A percentile compares a stretch with the other conserved stretches of the same genome.
Conservation (phyloP, 2,797 vertebrate genomes). For the Rallus crepitans region DNA sequence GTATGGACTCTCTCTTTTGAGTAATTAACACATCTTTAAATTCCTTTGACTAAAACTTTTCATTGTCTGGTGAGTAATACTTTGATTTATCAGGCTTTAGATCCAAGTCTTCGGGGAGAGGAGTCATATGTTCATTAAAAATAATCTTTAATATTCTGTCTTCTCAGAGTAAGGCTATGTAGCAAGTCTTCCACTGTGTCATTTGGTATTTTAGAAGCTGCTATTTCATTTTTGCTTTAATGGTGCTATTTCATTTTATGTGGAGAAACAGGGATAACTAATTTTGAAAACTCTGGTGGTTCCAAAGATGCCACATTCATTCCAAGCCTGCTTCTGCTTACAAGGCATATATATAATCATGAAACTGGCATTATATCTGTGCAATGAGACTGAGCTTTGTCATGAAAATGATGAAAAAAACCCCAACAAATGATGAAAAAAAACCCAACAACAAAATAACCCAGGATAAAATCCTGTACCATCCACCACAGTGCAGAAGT, state of each 20-base stretch:
- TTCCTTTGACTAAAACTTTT: conserved; percentile 58
- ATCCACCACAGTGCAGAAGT: not conserved
- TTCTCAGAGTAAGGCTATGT: not conserved
- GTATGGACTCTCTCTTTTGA: conserved; percentile 46
- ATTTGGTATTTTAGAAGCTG: not conserved
- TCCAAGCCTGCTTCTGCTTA: not conserved
- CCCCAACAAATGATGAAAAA: too few relatives aligned
- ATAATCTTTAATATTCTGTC: not conserved
- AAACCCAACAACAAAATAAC: not conserved
- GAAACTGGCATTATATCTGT: not conserved
- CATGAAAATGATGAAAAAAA: not conserved
- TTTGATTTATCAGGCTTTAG: conserved; percentile 53
- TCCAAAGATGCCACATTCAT: not conserved
- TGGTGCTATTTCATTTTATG: not conserved
- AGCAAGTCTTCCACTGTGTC: not conserved
- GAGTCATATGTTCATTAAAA: not conserved
- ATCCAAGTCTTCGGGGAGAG: not conserved
- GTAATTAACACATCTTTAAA: conserved; percentile 68
- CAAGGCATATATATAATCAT: not conserved
- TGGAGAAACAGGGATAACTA: not conserved
- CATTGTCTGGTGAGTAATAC: conserved; percentile 3
- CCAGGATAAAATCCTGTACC: not conserved
- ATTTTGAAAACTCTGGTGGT: not conserved
- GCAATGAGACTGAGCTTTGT: not conserved
- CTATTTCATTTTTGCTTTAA: conserved; percentile 4